Evolutionary conservation across 2,888 invertebrate species (phyloP), one percentile per base, ranked within the genome.

Genomic region (Lasioglossum pauxillum): DNA sequence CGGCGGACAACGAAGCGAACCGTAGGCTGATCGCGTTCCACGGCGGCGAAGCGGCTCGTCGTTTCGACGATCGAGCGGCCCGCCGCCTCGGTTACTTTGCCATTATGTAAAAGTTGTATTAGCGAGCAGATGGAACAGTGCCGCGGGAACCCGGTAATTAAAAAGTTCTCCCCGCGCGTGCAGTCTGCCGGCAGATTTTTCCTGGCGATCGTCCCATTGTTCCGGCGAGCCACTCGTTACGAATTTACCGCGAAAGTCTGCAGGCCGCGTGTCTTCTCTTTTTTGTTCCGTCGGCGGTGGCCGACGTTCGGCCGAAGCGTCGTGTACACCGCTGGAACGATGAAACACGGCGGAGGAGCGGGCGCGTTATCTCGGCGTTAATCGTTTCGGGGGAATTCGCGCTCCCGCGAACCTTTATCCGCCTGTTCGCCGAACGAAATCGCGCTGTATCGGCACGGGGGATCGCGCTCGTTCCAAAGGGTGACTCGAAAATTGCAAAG

Each of bases 401-500:
- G 72, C n/a, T 64, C 44, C 57, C 49, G 14, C 71, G 38, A 44
- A 44, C 84, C 49, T 81, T 83, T 73, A 76, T 72, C 75, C 75
- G 35, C 0, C 19, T 8, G 78, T 60, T 71, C 49, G 60, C 44
- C 78, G 57, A 76, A 76, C 27, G 41, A 69, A 44, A 60, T 71
- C 38, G 31, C 38, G 31, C 38, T 44, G n/a, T 80, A 81, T 84
- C 84, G 60, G 67, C 7, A 14, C 27, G 38, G 3, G 57, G 64
- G 12, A 85, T 84, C 86, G 78, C 60, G 73, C 31, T 73, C 85
- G 86, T 86, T 85, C 86, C 86, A 69, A 79, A 85, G 82, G 86
- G 78, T 85, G 31, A 69, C 82, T 85, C 76, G 86, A 82, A 78
- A 77, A 85, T 85, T 69, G 35, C 81, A 23, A 67, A 60, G 85